A percentile compares a stretch with the other conserved stretches of the same genome.
These are phyloP conservation scores for Epizoanthus stellaris DNA, from an alignment of 92 coral and sea anemone species.

Conservation along the genomic window DNA sequence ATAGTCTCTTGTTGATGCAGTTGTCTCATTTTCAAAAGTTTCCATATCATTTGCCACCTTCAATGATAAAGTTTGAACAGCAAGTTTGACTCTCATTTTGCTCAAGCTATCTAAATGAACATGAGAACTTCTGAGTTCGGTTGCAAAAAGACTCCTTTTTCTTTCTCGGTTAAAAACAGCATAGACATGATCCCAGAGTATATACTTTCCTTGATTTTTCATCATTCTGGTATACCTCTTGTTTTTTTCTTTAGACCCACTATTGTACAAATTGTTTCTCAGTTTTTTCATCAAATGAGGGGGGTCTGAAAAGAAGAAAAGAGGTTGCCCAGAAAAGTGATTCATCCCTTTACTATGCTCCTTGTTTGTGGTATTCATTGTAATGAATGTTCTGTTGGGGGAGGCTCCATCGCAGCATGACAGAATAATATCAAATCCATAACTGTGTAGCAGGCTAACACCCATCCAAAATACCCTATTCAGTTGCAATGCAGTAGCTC, in stretches of 20 bases:
- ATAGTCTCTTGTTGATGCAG: no score
- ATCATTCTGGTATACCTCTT: slow-evolving; percentile 43
- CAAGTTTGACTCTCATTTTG: slow-evolving; percentile 53
- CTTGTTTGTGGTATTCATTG: slow-evolving; percentile 33
- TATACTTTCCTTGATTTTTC: slow-evolving; percentile 43
- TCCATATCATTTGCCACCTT: slow-evolving; percentile 52
- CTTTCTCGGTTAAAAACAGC: slow-evolving; percentile 38
- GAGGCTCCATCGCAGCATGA: slow-evolving; percentile 60
- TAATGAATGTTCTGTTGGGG: slow-evolving; percentile 47
- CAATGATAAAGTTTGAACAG: slow-evolving; percentile 37
- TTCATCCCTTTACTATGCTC: slow-evolving; percentile 27
- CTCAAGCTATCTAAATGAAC: slow-evolving; percentile 42
- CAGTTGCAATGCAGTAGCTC: slow-evolving; percentile 36
- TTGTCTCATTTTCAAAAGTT: slow-evolving; percentile 13
- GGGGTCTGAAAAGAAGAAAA: slow-evolving; percentile 55
- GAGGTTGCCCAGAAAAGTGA: slow-evolving; percentile 50
- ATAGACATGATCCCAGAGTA: slow-evolving; percentile 53
- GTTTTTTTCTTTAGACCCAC: slow-evolving; percentile 45
- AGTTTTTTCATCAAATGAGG: slow-evolving; percentile 54
- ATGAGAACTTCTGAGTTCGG: slow-evolving; percentile 46
- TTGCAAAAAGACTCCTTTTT: slow-evolving; percentile 37
- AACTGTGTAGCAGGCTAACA: slow-evolving; percentile 44
- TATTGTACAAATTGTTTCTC: slow-evolving; percentile 44
- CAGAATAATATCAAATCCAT: slow-evolving; percentile 38
- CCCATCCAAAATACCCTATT: slow-evolving; percentile 59